Base-by-base conservation (phyloP, 1,140 invertebrate species). In the Halotydeus destructor region DNA sequence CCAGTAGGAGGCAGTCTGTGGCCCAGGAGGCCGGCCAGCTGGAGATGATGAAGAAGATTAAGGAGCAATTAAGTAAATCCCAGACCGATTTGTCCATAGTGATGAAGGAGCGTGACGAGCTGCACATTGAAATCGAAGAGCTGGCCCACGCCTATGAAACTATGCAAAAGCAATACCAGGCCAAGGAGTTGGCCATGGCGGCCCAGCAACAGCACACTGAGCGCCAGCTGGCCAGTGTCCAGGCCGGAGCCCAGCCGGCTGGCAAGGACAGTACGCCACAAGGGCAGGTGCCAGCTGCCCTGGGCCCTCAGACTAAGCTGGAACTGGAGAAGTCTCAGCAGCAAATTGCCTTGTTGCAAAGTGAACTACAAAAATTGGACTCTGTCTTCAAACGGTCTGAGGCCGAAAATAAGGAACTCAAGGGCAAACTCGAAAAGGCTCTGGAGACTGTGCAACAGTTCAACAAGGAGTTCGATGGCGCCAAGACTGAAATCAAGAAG, bases 21-120 rank as follows among this genome's bases (percentile, higher is more conserved):
- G 24, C 24, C 27, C 27, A 41, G 41, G 27, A 50, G 35, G 18
- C 38, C 22, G 18, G 41, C 37, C 31, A 83, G 65, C 70, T 72
- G 1, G 71, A 71, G 30, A 82, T 86, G 54, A 63, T 81, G 31
- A 70, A 75, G 8, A 63, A 76, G 43, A 66, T 85, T 55, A 71
- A 78, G 44, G 79, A 84, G 53, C 68, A 73, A 41, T 62, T 78
- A 42, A 75, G 78, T 57, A 62, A 72, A 51, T 65, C 73, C 22
- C 70, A 74, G 45, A 53, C 69, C 32, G 72, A 74, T 53, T 68
- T 70, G 61, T 44, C 47, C 8, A 48, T 48, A 32, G 38, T 39
- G 14, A 35, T 38, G 8, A 49, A 55, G 18, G 55, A 53, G 14
- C 52, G 54, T 40, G 51, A 57, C 38, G 45, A 41, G 22, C 38